Conservation (phyloP, 2,888 invertebrate genomes). For the Tetranychus truncatus region DNA sequence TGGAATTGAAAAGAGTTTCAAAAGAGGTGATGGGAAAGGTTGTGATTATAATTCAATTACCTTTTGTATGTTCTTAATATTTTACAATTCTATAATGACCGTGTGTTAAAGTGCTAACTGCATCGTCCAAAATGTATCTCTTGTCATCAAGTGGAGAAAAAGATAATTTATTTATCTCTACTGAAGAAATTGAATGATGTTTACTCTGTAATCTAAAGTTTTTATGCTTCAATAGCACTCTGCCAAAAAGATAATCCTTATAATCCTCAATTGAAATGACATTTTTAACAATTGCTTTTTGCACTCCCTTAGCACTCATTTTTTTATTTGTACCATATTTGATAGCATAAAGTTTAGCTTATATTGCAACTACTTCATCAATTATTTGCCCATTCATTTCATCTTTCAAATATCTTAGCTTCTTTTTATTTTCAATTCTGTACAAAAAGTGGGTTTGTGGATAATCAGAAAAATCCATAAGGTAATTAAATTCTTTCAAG, state of each 20-base stretch:
- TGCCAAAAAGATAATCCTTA: not conserved
- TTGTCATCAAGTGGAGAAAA: not conserved
- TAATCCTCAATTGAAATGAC: not conserved
- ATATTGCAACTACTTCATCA: slow-evolving; percentile 28
- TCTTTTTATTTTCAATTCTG: slow-evolving; percentile 29
- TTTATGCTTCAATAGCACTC: not conserved
- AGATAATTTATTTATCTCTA: not conserved
- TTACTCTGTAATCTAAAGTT: not conserved
- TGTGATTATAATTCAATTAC: no score
- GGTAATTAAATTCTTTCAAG: slow-evolving; percentile 18
- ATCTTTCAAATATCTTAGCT: slow-evolving; percentile 30
- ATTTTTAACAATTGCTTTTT: not conserved
- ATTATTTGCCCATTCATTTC: slow-evolving; percentile 28
- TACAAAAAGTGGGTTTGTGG: slow-evolving; percentile 26
- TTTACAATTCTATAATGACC: not conserved
- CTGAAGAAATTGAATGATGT: not conserved
- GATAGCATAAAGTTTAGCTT: slow-evolving; percentile 20
- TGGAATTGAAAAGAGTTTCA: no score
- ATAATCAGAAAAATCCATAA: slow-evolving; percentile 29
- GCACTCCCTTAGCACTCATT: not conserved
- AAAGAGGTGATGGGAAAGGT: no score
- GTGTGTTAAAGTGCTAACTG: not conserved
- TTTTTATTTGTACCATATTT: not conserved
- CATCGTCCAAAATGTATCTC: not conserved
- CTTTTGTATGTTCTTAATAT: no score